Conservation (phyloP, 2,797 vertebrate species). For the Taeniopygia guttata region DNA sequence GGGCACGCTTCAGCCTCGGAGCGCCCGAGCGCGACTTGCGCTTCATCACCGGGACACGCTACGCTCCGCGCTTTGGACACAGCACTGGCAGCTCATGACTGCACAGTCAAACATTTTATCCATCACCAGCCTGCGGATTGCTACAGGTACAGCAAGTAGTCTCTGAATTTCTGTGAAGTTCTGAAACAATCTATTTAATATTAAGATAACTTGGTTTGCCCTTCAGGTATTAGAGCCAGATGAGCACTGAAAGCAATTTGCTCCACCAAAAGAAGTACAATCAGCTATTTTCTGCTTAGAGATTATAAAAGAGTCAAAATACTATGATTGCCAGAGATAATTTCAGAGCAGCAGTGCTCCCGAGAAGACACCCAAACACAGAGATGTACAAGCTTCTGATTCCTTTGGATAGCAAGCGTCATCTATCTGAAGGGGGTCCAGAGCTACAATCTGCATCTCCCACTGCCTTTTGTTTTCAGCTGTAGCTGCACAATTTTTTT, state of each 20-base stretch:
- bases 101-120: not conserved
- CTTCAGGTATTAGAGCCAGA: not conserved
- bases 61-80: too few relatives aligned
- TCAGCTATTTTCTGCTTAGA: not conserved
- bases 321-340: not conserved
- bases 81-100: not conserved
- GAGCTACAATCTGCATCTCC: not conserved
- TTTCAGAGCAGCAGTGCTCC: not conserved
- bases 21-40: fast-evolving
- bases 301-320: not conserved
- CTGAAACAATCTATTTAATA: not conserved
- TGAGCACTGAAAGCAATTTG: not conserved
- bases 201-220: not conserved
- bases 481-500: not conserved
- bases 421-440: fast-evolving
- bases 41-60: not conserved
- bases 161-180: not conserved
- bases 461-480: not conserved
- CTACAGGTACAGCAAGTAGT: not conserved
- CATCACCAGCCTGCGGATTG: not conserved
- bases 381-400: not conserved
- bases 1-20: not conserved
- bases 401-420: not conserved
- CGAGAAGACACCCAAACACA: not conserved
- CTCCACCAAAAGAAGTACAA: not conserved